Conservation (phyloP, 1,140 invertebrate genomes). For the Drosophila bocqueti region DNA sequence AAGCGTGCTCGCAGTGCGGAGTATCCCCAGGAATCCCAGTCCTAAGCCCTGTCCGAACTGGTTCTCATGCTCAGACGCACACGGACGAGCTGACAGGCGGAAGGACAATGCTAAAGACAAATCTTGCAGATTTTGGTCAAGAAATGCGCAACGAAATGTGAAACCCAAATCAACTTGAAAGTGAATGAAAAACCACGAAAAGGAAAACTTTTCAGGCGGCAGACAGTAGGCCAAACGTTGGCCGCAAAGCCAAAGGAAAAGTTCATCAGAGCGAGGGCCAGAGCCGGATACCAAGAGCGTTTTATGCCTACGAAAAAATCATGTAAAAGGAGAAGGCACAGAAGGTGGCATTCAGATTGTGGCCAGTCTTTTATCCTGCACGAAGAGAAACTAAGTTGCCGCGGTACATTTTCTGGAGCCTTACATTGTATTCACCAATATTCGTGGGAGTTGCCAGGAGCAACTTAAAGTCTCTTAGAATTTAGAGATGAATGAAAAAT, state of each 20-base stretch:
- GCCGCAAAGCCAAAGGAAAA: conserved; percentile 54
- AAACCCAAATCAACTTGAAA: conserved; percentile 73
- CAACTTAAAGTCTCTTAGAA: neutral
- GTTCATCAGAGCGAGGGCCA: conserved; percentile 46
- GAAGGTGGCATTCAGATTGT: conserved; percentile 30
- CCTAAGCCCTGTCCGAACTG: conserved; percentile 32
- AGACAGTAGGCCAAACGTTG: conserved; percentile 24
- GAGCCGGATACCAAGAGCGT: conserved; percentile 20
- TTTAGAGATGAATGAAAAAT: neutral
- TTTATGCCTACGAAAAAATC: conserved; percentile 26
- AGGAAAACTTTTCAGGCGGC: conserved; percentile 23
- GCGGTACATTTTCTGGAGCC: neutral
- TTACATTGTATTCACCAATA: neutral
- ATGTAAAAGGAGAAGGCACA: conserved; percentile 25
- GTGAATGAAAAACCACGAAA: conserved; percentile 45
- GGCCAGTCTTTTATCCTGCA: conserved; percentile 22
- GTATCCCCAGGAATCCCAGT: neutral
- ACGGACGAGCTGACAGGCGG: conserved; percentile 39
- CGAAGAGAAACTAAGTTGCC: neutral
- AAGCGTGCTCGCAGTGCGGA: conserved; percentile 15
- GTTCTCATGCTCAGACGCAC: conserved; percentile 48
- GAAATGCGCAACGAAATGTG: conserved; percentile 66
- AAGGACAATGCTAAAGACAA: conserved; percentile 54
- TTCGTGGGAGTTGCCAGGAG: neutral
- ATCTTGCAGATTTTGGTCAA: conserved; percentile 77